A percentile compares a stretch with the other conserved stretches of the same genome.
These are phyloP conservation scores for Triplophysa tibetana DNA, from an alignment of 2,113 vertebrate genomes.

Conservation along the genomic window DNA sequence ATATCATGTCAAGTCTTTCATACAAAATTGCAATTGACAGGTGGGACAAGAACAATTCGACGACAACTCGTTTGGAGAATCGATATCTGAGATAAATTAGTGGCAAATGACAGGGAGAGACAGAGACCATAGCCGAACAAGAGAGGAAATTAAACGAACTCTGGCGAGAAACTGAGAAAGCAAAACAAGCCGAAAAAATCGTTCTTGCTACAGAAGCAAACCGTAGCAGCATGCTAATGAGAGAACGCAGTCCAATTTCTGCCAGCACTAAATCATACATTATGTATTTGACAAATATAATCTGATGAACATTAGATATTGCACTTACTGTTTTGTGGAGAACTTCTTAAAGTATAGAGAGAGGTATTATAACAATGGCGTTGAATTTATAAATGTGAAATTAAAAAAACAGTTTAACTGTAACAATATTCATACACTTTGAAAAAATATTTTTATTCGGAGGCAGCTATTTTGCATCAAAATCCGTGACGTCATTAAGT, in stretches of 20 bases:
- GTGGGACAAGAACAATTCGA: constrained; percentile 2
- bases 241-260: background rate
- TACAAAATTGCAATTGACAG: background rate
- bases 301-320: too few relatives aligned
- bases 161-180: constrained; percentile 33
- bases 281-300: too few relatives aligned
- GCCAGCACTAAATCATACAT: too few relatives aligned
- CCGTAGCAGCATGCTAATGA: constrained; percentile 29
- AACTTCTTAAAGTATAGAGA: too few relatives aligned
- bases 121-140: constrained; percentile 5
- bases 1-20: constrained; percentile 1
- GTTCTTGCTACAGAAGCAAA: background rate
- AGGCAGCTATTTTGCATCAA: too few relatives aligned
- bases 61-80: constrained; percentile 10
- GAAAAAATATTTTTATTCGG: too few relatives aligned
- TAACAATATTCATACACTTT: too few relatives aligned
- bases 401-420: too few relatives aligned
- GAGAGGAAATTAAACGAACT: constrained; percentile 17
- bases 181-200: constrained; percentile 43
- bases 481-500: too few relatives aligned
- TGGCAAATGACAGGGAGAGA: background rate
- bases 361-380: too few relatives aligned
- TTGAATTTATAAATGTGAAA: too few relatives aligned
- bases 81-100: constrained; percentile 1
- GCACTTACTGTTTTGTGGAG: too few relatives aligned